phyloP scores from a whole-genome alignment of 2,113 vertebrate genomes.

The Isichthys henryi region DNA sequence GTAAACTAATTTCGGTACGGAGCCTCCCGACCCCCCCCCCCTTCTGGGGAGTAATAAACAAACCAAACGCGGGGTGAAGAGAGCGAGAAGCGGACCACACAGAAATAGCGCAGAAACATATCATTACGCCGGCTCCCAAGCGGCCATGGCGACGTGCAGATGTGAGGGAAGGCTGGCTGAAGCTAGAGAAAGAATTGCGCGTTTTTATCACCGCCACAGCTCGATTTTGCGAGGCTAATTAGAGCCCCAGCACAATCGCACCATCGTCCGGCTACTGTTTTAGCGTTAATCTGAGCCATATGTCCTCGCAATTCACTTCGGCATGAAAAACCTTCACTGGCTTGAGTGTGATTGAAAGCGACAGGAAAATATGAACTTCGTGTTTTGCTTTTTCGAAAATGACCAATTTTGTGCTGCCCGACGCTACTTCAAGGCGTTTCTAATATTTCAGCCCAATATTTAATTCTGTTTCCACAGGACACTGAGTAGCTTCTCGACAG shows the following conservation, averaged over 20 bases:
- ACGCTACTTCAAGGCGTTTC: neutral
- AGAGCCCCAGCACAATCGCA: slow-evolving; percentile 7
- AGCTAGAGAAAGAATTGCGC: neutral
- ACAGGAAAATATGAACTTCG: neutral
- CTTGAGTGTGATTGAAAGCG: neutral
- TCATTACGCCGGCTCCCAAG: slow-evolving; percentile 30
- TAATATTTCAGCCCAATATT: neutral
- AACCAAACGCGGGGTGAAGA: slow-evolving; percentile 10
- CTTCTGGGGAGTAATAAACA: slow-evolving; percentile 34
- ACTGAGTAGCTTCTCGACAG: neutral
- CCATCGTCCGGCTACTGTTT: slow-evolving; percentile 20
- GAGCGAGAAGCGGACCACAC: slow-evolving; percentile 27
- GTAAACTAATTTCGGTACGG: slow-evolving; percentile 51
- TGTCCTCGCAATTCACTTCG: neutral
- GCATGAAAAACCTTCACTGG: slow-evolving; percentile 6
- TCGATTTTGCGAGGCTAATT: slow-evolving; percentile 14
- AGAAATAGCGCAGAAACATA: slow-evolving; percentile 35
- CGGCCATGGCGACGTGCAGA: neutral
- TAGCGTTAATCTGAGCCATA: neutral
- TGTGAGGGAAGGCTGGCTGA: slow-evolving; percentile 23
- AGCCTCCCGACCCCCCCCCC: slow-evolving; percentile 30
- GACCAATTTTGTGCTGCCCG: neutral
- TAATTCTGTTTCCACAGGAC: neutral
- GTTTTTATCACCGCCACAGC: neutral
- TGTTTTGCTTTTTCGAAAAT: neutral